Percentiles rank a stretch among this genome's conserved stretches.
These are phyloP conservation scores for Spatulosminthurus flaviceps DNA, from an alignment of 2,888 invertebrate species.

Conservation along the genomic window DNA sequence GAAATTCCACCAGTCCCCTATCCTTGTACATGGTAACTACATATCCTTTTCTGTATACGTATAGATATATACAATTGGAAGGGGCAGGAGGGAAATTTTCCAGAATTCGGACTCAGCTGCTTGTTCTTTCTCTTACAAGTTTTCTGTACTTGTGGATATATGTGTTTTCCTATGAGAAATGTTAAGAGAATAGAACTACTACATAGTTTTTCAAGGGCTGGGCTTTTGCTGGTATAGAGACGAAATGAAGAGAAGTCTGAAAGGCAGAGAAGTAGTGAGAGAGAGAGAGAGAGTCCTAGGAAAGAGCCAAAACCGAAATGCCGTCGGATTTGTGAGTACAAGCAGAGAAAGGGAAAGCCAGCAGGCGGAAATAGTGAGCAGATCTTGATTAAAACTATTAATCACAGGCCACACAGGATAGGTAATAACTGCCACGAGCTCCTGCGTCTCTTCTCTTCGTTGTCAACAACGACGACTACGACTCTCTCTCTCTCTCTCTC, in stretches of 20 bases:
- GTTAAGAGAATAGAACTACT: slow-evolving; percentile 10
- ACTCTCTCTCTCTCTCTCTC: slow-evolving; percentile 14
- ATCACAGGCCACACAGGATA: slow-evolving; percentile 61
- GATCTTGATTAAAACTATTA: slow-evolving; percentile 64
- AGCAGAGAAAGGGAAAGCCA: slow-evolving; percentile 51
- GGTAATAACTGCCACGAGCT: slow-evolving; percentile 60
- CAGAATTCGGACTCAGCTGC: slow-evolving; percentile 22
- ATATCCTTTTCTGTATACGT: too few species aligned
- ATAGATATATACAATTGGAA: too few species aligned
- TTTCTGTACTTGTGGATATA: neutral
- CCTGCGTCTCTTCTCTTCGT: slow-evolving; percentile 48
- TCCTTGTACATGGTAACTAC: too few species aligned
- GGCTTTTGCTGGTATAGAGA: neutral
- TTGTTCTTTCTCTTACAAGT: neutral
- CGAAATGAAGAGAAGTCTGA: slow-evolving; percentile 37
- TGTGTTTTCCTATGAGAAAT: neutral
- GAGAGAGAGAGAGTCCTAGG: neutral
- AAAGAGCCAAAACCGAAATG: slow-evolving; percentile 51
- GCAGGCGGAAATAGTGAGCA: slow-evolving; percentile 61
- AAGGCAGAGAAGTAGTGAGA: slow-evolving; percentile 28
- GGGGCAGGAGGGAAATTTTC: neutral
- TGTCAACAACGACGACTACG: slow-evolving; percentile 18
- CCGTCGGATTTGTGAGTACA: slow-evolving; percentile 53
- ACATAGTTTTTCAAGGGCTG: slow-evolving; percentile 41
- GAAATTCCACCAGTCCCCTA: neutral